Evolutionary conservation across 2,797 vertebrate genomes (phyloP).

Genomic region (Orientallactaga sibirica): DNA sequence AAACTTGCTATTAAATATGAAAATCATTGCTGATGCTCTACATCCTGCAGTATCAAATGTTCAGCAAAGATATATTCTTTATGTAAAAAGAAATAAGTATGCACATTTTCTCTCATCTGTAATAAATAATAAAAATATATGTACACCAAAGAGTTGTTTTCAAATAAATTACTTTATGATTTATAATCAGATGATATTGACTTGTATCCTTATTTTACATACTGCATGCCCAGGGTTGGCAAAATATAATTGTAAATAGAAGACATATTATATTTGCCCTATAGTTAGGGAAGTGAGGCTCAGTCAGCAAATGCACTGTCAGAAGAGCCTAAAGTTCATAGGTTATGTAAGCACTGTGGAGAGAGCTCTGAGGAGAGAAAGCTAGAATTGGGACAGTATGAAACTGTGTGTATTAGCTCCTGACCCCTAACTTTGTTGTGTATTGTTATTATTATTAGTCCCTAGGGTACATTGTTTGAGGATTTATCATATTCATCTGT

Average conservation of each 20-base stretch:
- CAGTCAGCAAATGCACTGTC: background rate
- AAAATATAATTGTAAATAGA: background rate
- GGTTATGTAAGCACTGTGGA: background rate
- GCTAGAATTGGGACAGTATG: fast-evolving
- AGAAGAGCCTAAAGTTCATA: background rate
- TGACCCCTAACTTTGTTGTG: background rate
- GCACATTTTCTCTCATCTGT: background rate
- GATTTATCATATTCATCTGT: background rate
- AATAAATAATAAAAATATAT: background rate
- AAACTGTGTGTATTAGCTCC: background rate
- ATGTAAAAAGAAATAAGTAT: background rate
- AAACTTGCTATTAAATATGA: background rate
- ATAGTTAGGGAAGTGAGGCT: no score
- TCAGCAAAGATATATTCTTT: background rate
- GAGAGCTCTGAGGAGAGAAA: background rate
- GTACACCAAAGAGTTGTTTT: background rate
- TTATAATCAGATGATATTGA: background rate
- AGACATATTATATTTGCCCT: background rate
- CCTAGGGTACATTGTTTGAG: background rate
- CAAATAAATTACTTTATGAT: background rate
- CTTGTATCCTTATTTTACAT: background rate
- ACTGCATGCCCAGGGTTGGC: background rate
- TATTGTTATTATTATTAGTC: background rate
- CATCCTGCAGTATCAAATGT: background rate
- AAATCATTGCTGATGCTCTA: background rate